These are phyloP conservation scores for Eupithecia pulchellata DNA, from an alignment of 2,888 invertebrate species.

Conservation along the genomic window DNA sequence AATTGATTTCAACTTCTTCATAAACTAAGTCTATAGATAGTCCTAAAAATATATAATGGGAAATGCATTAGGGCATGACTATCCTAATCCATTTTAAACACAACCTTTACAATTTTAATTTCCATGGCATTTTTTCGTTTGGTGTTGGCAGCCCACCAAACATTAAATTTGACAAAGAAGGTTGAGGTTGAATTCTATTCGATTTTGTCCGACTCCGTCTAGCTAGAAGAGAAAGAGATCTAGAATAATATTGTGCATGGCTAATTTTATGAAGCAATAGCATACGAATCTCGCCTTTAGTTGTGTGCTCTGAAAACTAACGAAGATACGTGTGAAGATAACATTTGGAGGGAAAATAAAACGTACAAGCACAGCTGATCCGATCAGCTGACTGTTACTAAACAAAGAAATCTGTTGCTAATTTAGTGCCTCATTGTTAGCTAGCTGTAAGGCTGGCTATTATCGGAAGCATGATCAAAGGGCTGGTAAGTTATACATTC, in stretches of 20 bases:
- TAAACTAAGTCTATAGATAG: too few relatives aligned
- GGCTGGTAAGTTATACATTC: constrained; percentile 50
- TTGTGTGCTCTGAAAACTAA: not conserved
- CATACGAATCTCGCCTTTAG: not conserved
- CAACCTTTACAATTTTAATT: too few relatives aligned
- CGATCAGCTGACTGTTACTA: not conserved
- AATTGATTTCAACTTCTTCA: too few relatives aligned
- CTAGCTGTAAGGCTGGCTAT: constrained; percentile 27
- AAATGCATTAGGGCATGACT: too few relatives aligned
- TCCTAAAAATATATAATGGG: too few relatives aligned
- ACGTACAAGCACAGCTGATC: not conserved
- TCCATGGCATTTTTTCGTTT: not conserved
- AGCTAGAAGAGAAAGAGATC: too few relatives aligned
- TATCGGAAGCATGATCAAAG: constrained; percentile 54
- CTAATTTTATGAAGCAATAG: not conserved
- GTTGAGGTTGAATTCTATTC: not conserved
- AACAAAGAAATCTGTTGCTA: not conserved
- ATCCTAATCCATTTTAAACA: too few relatives aligned
- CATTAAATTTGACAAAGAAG: not conserved
- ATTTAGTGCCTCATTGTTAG: constrained; percentile 4
- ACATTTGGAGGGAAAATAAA: not conserved
- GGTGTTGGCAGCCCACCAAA: not conserved
- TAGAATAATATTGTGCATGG: not conserved
- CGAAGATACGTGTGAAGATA: not conserved
- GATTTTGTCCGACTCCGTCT: too few relatives aligned